phyloP scores from a whole-genome alignment of 92 coral and sea anemone species.

The Bergia puertoricense region DNA sequence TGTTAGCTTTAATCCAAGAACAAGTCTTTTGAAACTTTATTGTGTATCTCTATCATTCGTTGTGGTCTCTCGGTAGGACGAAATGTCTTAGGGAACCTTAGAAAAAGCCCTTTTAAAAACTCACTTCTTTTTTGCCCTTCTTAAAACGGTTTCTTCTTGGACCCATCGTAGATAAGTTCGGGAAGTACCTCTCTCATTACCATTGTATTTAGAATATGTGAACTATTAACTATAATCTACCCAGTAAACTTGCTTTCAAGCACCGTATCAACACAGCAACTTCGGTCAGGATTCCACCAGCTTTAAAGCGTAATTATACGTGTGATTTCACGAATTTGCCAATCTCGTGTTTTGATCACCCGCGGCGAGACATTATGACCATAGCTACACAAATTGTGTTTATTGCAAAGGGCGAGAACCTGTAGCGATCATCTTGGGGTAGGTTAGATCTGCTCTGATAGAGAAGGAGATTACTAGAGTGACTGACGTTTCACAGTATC shows the following conservation, averaged over 20 bases:
- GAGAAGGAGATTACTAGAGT: background rate
- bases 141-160: background rate
- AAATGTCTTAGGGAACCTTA: background rate
- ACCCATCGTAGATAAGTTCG: background rate
- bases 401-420: no score
- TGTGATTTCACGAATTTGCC: background rate
- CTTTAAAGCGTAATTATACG: background rate
- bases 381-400: no score
- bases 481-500: background rate
- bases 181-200: background rate
- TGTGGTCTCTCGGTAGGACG: background rate
- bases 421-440: background rate
- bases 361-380: background rate
- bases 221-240: background rate
- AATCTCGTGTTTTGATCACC: background rate
- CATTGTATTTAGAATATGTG: background rate
- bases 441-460: background rate
- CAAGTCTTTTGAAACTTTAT: background rate
- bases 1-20: no score
- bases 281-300: background rate
- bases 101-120: background rate
- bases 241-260: background rate
- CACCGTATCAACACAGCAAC: background rate
- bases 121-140: background rate
- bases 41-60: background rate